Conservation (phyloP, 2,113 vertebrate species). For the Scophthalmus maximus region DNA sequence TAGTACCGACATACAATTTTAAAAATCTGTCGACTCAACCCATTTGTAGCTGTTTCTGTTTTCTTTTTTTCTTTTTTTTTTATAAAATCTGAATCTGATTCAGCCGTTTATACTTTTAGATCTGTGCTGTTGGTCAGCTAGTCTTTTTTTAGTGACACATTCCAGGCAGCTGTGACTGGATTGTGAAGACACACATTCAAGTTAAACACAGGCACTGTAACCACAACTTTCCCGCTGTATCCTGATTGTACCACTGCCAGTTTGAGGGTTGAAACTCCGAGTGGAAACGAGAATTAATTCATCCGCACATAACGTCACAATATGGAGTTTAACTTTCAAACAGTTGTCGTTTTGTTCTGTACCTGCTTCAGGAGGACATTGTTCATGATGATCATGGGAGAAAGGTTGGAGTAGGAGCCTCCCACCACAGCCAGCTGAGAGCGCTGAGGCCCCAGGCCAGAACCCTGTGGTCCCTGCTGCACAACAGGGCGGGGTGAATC, state of each 20-base stretch:
- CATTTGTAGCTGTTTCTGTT: no score
- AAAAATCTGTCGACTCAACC: no score
- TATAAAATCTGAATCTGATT: not conserved
- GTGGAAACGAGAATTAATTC: not conserved
- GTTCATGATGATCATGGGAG: slow-evolving; percentile 94
- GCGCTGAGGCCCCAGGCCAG: slow-evolving; percentile 60
- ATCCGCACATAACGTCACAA: not conserved
- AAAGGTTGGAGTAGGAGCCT: slow-evolving; percentile 82
- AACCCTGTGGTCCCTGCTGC: slow-evolving; percentile 55
- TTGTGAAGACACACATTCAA: not conserved
- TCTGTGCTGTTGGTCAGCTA: no score
- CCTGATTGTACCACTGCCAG: not conserved
- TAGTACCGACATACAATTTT: no score
- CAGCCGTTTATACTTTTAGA: no score
- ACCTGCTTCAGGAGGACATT: slow-evolving; percentile 93
- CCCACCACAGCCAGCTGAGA: slow-evolving; percentile 77
- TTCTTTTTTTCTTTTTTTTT: no score
- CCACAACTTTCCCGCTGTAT: not conserved
- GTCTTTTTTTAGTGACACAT: not conserved
- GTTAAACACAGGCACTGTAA: not conserved
- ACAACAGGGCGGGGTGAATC: slow-evolving; percentile 68
- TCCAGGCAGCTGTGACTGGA: slow-evolving; percentile 2
- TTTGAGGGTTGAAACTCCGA: not conserved
- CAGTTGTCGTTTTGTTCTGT: slow-evolving; percentile 28
- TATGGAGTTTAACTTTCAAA: no score